Conservation (phyloP, 2,113 vertebrate genomes). For the Anhinga rufa region DNA sequence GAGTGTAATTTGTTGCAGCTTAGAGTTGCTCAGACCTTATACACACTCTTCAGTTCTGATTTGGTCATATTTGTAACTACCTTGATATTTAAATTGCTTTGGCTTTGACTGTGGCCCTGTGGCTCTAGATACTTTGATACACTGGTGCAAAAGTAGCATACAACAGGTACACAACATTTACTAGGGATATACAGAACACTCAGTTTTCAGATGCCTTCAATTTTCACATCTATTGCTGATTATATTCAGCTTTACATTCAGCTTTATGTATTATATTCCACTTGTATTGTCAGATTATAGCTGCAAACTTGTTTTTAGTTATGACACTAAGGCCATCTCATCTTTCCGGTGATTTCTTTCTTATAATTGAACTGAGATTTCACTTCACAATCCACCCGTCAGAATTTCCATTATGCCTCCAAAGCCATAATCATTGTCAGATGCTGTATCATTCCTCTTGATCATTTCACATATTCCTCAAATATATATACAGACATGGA, state of each 20-base stretch:
- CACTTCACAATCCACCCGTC: neutral
- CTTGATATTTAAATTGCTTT: neutral
- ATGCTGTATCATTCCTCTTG: conserved; percentile 11
- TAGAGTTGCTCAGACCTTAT: neutral
- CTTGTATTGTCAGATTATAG: neutral
- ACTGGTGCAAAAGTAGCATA: neutral
- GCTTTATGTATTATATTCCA: neutral
- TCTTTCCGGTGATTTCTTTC: neutral
- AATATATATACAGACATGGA: conserved; percentile 22
- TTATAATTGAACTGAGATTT: neutral
- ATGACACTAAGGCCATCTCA: neutral
- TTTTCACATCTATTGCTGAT: neutral
- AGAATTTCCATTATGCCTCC: neutral
- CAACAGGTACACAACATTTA: neutral
- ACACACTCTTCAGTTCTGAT: neutral
- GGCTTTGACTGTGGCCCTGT: neutral
- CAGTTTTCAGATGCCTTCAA: neutral
- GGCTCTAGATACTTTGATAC: neutral
- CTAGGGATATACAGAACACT: neutral
- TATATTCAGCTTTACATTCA: neutral
- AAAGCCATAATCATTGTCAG: conserved; percentile 35
- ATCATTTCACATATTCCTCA: conserved; percentile 27
- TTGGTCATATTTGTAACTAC: neutral
- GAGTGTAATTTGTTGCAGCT: neutral
- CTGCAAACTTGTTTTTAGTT: neutral